Evolutionary conservation across 2,797 vertebrate species (phyloP).

Genomic region (Sternotherus odoratus): DNA sequence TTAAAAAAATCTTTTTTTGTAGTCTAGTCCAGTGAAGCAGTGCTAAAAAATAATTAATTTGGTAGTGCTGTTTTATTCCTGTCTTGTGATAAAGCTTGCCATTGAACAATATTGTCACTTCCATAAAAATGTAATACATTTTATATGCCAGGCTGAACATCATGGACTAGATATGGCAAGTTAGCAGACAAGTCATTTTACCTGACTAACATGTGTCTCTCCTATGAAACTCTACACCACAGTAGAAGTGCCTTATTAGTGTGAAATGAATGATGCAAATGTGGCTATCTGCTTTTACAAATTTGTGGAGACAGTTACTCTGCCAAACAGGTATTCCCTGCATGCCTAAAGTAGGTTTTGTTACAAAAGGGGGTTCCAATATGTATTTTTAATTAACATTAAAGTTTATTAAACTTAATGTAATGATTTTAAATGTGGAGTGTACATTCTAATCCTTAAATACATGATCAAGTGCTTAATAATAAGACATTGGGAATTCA

Average conservation of each 20-base stretch:
- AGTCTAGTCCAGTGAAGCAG: background rate
- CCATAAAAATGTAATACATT: conserved; percentile 43
- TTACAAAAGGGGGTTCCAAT: background rate
- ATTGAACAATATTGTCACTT: conserved; percentile 21
- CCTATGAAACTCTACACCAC: background rate
- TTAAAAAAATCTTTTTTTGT: background rate
- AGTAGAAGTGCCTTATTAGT: background rate
- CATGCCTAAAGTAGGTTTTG: background rate
- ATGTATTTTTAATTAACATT: background rate
- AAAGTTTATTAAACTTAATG: background rate
- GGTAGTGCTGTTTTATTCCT: conserved; percentile 18
- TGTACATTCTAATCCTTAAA: rapidly evolving
- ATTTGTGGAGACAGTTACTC: rapidly evolving
- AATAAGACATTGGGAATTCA: background rate
- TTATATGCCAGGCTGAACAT: background rate
- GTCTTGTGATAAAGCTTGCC: conserved; percentile 27
- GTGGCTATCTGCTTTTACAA: background rate
- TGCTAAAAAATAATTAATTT: conserved; percentile 42
- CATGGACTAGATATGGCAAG: background rate
- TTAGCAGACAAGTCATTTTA: conserved; percentile 5
- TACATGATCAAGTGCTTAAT: background rate
- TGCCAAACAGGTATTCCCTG: background rate
- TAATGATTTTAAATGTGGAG: background rate
- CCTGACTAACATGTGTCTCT: background rate
- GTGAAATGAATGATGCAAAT: background rate